Conservation (phyloP, 1,140 invertebrate genomes). For the Drosophila oshimai region DNA sequence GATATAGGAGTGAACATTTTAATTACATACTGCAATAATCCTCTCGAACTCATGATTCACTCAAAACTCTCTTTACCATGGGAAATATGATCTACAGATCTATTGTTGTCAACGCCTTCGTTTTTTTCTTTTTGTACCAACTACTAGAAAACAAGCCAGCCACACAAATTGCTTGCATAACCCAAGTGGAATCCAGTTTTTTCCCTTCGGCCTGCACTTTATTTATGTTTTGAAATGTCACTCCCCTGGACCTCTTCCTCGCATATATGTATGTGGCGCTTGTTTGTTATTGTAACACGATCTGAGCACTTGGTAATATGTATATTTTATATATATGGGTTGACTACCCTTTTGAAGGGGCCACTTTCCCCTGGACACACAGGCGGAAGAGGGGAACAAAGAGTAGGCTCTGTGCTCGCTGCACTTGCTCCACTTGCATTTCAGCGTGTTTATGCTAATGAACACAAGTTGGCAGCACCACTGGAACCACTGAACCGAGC, state of each 20-base stretch:
- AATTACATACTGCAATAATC: background rate
- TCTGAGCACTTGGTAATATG: slow-evolving; percentile 54
- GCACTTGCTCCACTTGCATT: slow-evolving; percentile 73
- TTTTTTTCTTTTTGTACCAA: slow-evolving; percentile 20
- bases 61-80: background rate
- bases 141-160: slow-evolving; percentile 27
- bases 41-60: background rate
- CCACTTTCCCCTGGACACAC: slow-evolving; percentile 65
- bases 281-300: slow-evolving; percentile 72
- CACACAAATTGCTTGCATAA: slow-evolving; percentile 49
- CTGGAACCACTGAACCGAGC: background rate
- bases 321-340: slow-evolving; percentile 35
- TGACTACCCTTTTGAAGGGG: slow-evolving; percentile 42
- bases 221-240: slow-evolving; percentile 75
- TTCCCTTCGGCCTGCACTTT: slow-evolving; percentile 35
- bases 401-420: slow-evolving; percentile 44
- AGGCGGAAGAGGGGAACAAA: slow-evolving; percentile 32
- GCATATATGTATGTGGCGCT: slow-evolving; percentile 41
- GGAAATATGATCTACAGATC: slow-evolving; percentile 42
- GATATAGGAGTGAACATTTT: too few species aligned
- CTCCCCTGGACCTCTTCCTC: slow-evolving; percentile 30
- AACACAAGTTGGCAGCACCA: slow-evolving; percentile 66
- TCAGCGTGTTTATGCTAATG: slow-evolving; percentile 76
- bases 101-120: slow-evolving; percentile 56
- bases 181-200: slow-evolving; percentile 28